Evolutionary conservation across 2,888 invertebrate genomes (phyloP).

Genomic region (Apamea monoglypha): DNA sequence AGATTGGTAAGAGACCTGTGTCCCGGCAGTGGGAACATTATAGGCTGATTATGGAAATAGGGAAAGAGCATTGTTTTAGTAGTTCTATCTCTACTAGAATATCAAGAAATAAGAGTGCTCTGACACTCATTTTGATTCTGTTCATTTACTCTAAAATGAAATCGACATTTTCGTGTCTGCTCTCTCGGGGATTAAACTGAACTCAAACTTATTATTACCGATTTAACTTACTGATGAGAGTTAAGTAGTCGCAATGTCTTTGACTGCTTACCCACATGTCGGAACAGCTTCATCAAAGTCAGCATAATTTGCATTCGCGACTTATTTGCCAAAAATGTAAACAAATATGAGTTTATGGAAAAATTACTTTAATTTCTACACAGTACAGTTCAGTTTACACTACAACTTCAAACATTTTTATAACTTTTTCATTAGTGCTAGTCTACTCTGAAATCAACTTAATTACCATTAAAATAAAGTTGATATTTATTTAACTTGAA

Average conservation of each 20-base stretch:
- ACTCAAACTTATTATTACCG: conserved; percentile 44
- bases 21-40: background rate
- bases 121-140: background rate
- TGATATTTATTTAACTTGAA: too few relatives aligned
- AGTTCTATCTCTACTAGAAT: background rate
- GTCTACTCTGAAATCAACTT: too few relatives aligned
- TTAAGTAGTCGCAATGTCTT: conserved; percentile 18
- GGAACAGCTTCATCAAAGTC: background rate
- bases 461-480: too few relatives aligned
- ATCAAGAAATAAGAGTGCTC: background rate
- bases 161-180: background rate
- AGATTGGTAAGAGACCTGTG: background rate
- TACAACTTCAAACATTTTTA: too few relatives aligned
- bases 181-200: conserved; percentile 21
- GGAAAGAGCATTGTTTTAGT: background rate
- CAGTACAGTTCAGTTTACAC: too few relatives aligned
- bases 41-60: background rate
- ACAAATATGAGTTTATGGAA: too few relatives aligned
- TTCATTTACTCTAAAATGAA: background rate
- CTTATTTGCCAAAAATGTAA: too few relatives aligned
- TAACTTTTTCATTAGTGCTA: too few relatives aligned
- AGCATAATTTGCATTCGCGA: too few relatives aligned
- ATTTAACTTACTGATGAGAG: conserved; percentile 18
- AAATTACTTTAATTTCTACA: too few relatives aligned
- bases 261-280: background rate